Evolutionary conservation across 2,888 invertebrate species (phyloP), one percentile per base, ranked within the genome.

Genomic region (Hyposoter dolosus): DNA sequence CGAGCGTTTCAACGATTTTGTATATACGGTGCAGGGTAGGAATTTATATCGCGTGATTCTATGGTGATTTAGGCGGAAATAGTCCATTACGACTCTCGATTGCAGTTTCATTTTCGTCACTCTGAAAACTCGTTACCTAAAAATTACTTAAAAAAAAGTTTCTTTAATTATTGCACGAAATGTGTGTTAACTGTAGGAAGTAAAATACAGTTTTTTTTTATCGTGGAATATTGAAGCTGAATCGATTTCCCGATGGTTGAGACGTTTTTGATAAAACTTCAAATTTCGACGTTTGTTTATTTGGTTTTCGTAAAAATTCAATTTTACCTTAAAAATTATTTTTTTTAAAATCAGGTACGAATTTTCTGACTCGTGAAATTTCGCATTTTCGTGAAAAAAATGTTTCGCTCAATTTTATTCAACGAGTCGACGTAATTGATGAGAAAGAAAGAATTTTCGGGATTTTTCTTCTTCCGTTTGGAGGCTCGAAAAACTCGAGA

Each of bases 1-100:
- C 35, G 40, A 56, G 50, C 35, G 12, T 66, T 66, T 74, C 81
- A 56, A 81, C 68, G 56, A 65, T 68, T 69, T 69, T 45, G 19
- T 68, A 56, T 43, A 17, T 56, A 19, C 43, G 40, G 23, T 45
- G 32, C 19, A 47, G 56, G 28, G 74, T 47, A 74, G 68, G 74
- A 75, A 83, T 86, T 83, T 78, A 83, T 81, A 83, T 86, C 86
- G 86, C 83, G 86, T 86, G 83, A 83, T 82, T 35, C 81, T 63
- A 75, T 60, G 74, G 74, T 65, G 72, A 83, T 78, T 69, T 65
- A 66, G 40, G 10, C 80, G 23, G 69, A 65, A 66, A 66, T 35
- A 32, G 45, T 56, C 68, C 7, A 28, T 81, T 74, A n/a, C 50
- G 28, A 74, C 60, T 75, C 53, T 53, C 75, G 78, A 78, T 82